phyloP scores from a whole-genome alignment of 2,113 vertebrate genomes.

The Alces alces region DNA sequence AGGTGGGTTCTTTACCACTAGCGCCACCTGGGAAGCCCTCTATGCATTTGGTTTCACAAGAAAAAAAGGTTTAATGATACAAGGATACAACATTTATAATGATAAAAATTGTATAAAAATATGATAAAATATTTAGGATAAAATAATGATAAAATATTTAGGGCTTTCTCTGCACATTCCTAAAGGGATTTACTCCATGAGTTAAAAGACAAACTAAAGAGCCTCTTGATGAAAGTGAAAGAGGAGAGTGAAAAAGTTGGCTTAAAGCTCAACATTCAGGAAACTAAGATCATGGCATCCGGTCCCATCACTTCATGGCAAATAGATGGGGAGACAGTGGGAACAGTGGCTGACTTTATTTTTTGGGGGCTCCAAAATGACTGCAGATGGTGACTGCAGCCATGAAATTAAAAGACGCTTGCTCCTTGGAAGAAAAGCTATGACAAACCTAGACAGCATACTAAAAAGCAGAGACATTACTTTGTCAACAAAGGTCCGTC shows the following conservation, averaged over 20 bases:
- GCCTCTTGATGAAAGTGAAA: not conserved
- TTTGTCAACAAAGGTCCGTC: not conserved
- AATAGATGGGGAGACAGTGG: not conserved
- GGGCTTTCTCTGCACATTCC: not conserved
- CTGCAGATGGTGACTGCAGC: not conserved
- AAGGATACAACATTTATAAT: not conserved
- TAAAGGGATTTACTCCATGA: not conserved
- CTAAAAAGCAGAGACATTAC: not conserved
- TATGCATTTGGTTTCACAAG: not conserved
- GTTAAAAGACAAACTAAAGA: not conserved
- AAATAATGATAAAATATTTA: not conserved
- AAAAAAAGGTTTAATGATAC: not conserved
- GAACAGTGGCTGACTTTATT: not conserved
- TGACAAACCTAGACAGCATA: not conserved
- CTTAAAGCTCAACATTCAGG: not conserved
- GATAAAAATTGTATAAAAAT: not conserved
- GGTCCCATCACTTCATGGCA: not conserved
- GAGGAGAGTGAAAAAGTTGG: not conserved
- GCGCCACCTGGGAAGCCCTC: not conserved
- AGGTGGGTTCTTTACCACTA: not conserved
- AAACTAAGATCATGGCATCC: not conserved
- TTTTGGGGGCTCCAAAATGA: not conserved
- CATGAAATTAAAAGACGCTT: not conserved
- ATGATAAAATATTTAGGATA: not conserved
- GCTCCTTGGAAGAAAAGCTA: not conserved